These are phyloP conservation scores for Drymodes brunneopygia DNA, from an alignment of 2,113 vertebrate species.

Conservation along the genomic window DNA sequence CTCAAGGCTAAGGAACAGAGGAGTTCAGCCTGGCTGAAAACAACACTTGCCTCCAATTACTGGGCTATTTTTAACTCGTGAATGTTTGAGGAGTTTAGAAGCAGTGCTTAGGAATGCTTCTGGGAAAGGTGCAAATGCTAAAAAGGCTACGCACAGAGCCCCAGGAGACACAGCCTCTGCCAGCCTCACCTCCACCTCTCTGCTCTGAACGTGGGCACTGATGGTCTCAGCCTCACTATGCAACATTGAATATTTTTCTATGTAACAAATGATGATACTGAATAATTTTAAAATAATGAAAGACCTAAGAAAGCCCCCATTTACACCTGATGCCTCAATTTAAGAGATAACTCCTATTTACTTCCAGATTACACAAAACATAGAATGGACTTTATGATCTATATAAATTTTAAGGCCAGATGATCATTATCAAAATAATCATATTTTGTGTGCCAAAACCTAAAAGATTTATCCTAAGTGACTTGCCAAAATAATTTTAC, in stretches of 20 bases:
- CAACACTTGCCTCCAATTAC: neutral
- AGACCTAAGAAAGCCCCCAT: neutral
- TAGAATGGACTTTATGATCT: neutral
- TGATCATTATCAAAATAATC: accelerated
- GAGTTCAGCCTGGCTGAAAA: neutral
- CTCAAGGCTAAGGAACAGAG: neutral
- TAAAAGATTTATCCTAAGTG: neutral
- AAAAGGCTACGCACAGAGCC: neutral
- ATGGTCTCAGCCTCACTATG: neutral
- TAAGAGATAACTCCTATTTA: neutral
- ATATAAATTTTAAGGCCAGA: neutral
- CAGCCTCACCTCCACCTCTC: neutral
- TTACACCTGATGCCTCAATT: neutral
- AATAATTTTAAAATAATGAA: neutral
- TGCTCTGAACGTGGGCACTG: accelerated
- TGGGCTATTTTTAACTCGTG: neutral
- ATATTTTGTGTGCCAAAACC: neutral
- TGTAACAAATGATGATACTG: neutral
- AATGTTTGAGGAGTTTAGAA: neutral
- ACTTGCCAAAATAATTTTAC: neutral
- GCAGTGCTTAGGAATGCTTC: neutral
- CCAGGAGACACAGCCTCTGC: neutral
- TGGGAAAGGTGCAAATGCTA: neutral
- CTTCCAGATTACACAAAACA: neutral
- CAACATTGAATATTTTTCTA: neutral